Evolutionary conservation across 2,888 invertebrate genomes (phyloP).

Genomic region (Suillia variegata): DNA sequence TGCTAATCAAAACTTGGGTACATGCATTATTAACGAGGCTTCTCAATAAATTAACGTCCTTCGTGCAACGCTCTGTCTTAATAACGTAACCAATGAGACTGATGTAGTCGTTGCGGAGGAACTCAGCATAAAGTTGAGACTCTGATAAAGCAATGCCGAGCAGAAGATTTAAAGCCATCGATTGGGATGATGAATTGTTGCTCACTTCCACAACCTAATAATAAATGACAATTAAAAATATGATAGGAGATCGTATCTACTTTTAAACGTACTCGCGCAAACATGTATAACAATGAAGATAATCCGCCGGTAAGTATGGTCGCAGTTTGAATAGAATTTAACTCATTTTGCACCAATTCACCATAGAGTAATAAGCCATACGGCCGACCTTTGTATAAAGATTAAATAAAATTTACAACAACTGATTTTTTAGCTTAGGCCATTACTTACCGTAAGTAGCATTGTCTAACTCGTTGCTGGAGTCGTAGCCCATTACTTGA

Average conservation of each 20-base stretch:
- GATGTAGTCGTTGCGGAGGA: constrained; percentile 65
- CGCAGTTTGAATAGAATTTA: constrained; percentile 55
- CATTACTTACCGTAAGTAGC: constrained; percentile 35
- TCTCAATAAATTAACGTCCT: constrained; percentile 68
- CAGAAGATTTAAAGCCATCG: constrained; percentile 66
- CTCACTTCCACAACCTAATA: constrained; percentile 70
- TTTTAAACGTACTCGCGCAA: constrained; percentile 69
- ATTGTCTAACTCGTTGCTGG: constrained; percentile 42
- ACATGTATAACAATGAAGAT: constrained; percentile 70
- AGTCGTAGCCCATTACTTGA: constrained; percentile 59
- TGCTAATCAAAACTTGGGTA: constrained; percentile 64
- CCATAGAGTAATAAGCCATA: constrained; percentile 55
- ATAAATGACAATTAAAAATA: background rate
- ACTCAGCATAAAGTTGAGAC: constrained; percentile 67
- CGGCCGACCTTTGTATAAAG: constrained; percentile 37
- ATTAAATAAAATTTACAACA: background rate
- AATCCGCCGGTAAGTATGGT: constrained; percentile 65
- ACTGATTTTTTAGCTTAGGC: background rate
- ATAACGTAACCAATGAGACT: constrained; percentile 69
- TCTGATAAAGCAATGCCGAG: constrained; percentile 68
- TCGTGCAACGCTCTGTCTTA: constrained; percentile 66
- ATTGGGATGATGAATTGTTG: constrained; percentile 67
- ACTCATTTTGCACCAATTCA: constrained; percentile 42
- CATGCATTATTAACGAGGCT: constrained; percentile 72
- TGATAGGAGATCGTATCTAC: background rate